phyloP scores from a whole-genome alignment of 2,797 vertebrate species.

The Stomatorhinus walkeri region DNA sequence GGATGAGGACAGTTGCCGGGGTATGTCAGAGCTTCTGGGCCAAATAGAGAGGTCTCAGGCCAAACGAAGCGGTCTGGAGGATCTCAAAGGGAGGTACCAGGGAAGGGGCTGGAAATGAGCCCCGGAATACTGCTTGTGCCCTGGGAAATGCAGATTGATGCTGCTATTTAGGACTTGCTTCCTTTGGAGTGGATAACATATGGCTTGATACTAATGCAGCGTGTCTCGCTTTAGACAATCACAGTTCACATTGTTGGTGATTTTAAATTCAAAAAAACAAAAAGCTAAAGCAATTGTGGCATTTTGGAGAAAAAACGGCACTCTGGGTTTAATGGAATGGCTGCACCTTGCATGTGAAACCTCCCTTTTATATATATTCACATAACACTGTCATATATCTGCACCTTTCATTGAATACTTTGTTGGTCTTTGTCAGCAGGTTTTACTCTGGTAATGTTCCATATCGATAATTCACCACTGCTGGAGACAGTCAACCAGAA shows the following conservation, averaged over 20 bases:
- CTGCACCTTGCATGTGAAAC: background rate
- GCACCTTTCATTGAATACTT: background rate
- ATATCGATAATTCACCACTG: background rate
- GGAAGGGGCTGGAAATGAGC: background rate
- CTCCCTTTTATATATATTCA: background rate
- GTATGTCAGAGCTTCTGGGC: background rate
- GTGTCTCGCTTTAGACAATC: background rate
- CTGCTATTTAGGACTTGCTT: background rate
- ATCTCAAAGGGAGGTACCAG: background rate
- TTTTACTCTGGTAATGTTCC: background rate
- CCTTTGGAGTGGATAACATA: background rate
- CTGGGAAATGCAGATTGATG: slow-evolving; percentile 3
- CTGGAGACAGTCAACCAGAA: background rate
- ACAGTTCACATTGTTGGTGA: background rate
- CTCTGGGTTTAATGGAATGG: background rate
- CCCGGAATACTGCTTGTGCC: background rate
- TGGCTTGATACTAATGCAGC: background rate
- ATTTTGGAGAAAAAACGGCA: background rate
- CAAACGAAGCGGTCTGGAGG: background rate
- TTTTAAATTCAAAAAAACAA: background rate
- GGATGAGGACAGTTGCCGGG: background rate
- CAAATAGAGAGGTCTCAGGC: background rate
- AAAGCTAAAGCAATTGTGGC: background rate
- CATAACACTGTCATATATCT: background rate
- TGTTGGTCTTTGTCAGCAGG: background rate